Base-by-base conservation (phyloP, 1,140 invertebrate species). In the Nautilus pompilius region DNA sequence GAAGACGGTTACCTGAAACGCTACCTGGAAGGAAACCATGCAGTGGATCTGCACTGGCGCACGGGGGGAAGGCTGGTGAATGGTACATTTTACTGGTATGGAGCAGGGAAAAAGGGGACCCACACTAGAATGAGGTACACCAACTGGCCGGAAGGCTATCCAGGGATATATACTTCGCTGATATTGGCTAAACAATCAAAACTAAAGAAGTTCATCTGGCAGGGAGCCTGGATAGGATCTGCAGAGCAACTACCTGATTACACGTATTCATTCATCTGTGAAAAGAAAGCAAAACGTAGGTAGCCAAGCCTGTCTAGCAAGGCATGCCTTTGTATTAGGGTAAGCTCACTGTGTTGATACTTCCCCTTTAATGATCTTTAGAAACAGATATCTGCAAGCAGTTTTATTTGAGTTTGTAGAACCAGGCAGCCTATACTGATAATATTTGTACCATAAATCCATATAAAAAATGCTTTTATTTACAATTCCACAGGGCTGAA, bases 231-330 rank as follows among this genome's bases (percentile, higher is more conserved):
- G 73, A 28, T 65, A 0, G 75, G 75, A 0, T 77, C 75, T 3
- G 33, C 62, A 10, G 59, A 34, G 17, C 68, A 75, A 24, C 51
- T 70, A 15, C 73, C 72, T 3, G 49, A 71, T 36, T 59, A 71
- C 56, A 48, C 67, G 2, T 75, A 71, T 59, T 41, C 75, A 0
- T 74, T 72, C 48, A 75, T 77, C 17, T 77, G 75, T 59, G 75
- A 77, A 62, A 63, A 72, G 49, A 57, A 68, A 34, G 73, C 75
- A 24, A 73, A 63, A 66, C 51, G 75, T 77, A 68, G 70, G 75
- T 68, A 20, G 0, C 17, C 10, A 15, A 34, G 30, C 41, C 10
- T 20, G 13, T 22, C 20, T 10, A 61, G 32, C 8, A 49, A 33
- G 30, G 32, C 26, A 3, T 60, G 41, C 8, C 4, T 54, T 58